Base-by-base conservation (phyloP, 2,113 vertebrate species). In the Aptenodytes patagonicus region DNA sequence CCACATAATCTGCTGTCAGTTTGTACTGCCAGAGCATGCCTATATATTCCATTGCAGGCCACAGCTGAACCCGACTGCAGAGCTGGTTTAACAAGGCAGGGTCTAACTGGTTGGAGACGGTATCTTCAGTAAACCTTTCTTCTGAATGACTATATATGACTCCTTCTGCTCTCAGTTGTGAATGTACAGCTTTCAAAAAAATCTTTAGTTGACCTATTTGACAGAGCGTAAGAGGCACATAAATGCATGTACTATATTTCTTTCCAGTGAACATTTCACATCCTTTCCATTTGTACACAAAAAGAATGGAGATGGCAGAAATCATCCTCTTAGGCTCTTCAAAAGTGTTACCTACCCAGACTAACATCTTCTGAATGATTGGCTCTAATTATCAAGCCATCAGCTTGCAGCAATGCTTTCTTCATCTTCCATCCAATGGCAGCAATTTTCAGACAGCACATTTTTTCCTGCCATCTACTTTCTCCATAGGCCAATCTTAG, bases 21-120 rank as follows among this genome's bases (percentile, higher is more conserved):
- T 98, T 98, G 95, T 99, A 98, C 91, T 99, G 99, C 98, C 99
- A 99, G 38, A 99, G 98, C 4, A 99, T 12, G 2, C 98, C 98
- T 65, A 99, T 83, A 83, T 98, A 97, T 42, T 99, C 99, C 98
- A 99, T 98, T 15, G 98, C 97, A 36, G 99, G 99, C 99, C 99
- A 99, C 64, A 99, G 93, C 90, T 99, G 99, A 75, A 99, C 97
- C 51, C 94, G 96, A 94, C 97, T 98, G 54, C 97, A 95, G 47
- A 99, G 98, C 66, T 98, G 98, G 82, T 96, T 98, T 79, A 99
- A 95, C 90, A 98, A 95, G 65, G 97, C 89, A 79, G 96, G 79
- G 38, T 97, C 92, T 82, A 98, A 77, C 19, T 94, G 95, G 18
- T 26, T 78, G 12, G 62, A 40, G 6, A 90, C 31, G 8, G 73